These are phyloP conservation scores for Malurus elegans DNA, from an alignment of 2,113 vertebrate genomes.

Conservation along the genomic window DNA sequence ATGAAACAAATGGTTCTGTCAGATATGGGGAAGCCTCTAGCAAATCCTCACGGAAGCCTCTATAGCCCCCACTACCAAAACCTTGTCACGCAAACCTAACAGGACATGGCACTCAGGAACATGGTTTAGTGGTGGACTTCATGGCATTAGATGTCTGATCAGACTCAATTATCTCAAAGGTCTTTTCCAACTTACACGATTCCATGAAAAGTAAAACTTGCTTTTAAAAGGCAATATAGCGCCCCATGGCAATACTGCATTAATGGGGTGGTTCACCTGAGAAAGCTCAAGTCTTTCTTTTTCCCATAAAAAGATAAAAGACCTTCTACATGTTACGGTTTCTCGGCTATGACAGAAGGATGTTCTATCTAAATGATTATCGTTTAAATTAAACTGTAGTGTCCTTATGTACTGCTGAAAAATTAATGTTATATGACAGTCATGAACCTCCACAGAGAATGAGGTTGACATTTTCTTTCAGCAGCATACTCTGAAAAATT, in stretches of 20 bases:
- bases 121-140: not conserved
- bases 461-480: conserved; percentile 40
- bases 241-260: not conserved
- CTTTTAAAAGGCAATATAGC: not conserved
- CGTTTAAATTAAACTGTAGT: not conserved
- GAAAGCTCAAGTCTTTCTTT: not conserved
- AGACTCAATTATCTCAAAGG: not conserved
- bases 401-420: not conserved
- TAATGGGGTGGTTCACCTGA: not conserved
- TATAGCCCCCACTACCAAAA: not conserved
- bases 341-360: not conserved
- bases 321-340: not conserved
- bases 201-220: not conserved
- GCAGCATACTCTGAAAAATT: conserved; percentile 6
- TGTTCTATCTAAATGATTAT: not conserved
- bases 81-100: not conserved
- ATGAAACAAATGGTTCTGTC: not conserved
- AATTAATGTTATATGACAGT: conserved; percentile 44
- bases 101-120: not conserved
- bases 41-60: not conserved
- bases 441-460: not conserved
- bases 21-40: not conserved
- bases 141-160: not conserved
- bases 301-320: not conserved
- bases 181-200: not conserved